Evolutionary conservation across 1,140 invertebrate species (phyloP).

Genomic region (Heliothis subflexa): DNA sequence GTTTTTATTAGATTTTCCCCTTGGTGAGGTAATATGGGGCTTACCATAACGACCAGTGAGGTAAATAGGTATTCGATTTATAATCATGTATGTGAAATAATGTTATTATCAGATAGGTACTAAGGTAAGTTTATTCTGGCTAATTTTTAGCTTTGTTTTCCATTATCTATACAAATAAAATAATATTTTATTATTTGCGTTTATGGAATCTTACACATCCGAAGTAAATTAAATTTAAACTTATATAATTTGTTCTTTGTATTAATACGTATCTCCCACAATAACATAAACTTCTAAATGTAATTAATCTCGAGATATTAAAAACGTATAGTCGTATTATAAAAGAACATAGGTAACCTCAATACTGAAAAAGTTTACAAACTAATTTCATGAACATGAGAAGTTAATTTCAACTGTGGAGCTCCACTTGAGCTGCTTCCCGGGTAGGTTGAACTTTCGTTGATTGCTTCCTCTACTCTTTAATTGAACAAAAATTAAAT

Average conservation of each 20-base stretch:
- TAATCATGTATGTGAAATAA: neutral
- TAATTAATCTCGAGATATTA: no score
- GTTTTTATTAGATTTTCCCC: conserved; percentile 20
- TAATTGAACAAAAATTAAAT: conserved; percentile 4
- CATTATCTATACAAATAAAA: no score
- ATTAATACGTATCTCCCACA: no score
- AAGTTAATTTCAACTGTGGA: conserved; percentile 13
- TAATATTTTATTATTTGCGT: no score
- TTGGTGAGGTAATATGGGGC: conserved; percentile 12
- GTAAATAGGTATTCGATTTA: neutral
- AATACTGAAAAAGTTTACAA: neutral
- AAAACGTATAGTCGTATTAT: neutral
- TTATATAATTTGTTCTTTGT: no score
- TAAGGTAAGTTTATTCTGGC: no score
- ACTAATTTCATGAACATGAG: conserved; percentile 19
- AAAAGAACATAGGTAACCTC: neutral
- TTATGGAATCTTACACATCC: no score
- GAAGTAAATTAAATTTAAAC: no score
- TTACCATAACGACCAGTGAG: neutral
- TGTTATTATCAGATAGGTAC: neutral
- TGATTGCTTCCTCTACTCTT: conserved; percentile 7
- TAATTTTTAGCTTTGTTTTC: no score
- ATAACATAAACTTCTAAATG: no score
- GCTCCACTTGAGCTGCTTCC: neutral
- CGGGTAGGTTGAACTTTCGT: conserved; percentile 22